Conservation (phyloP, 2,888 invertebrate species). For the Rhogogaster chlorosoma region DNA sequence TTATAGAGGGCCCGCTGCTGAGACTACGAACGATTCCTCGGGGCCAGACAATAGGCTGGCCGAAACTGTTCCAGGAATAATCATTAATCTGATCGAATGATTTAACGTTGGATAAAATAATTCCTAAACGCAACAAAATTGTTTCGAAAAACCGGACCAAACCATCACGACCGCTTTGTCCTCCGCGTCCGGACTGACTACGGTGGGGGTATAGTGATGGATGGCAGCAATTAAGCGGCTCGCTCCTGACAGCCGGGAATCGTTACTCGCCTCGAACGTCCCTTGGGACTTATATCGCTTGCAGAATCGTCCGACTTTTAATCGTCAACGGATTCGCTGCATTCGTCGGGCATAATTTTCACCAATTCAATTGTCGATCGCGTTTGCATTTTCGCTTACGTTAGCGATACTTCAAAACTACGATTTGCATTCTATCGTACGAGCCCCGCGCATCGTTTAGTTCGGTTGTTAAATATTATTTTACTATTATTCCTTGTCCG, state of each 20-base stretch:
- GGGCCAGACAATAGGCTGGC: slow-evolving; percentile 42
- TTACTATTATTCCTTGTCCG: neutral
- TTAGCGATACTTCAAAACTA: neutral
- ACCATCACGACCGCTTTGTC: slow-evolving; percentile 51
- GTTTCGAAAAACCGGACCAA: slow-evolving; percentile 53
- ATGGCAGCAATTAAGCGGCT: slow-evolving; percentile 69
- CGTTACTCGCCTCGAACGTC: slow-evolving; percentile 57
- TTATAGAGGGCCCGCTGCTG: slow-evolving; percentile 60
- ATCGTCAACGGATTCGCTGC: slow-evolving; percentile 31
- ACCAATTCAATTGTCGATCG: slow-evolving; percentile 25
- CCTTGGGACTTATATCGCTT: slow-evolving; percentile 44
- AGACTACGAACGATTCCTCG: slow-evolving; percentile 37
- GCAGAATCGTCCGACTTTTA: slow-evolving; percentile 58
- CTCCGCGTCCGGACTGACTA: slow-evolving; percentile 44
- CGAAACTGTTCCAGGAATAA: slow-evolving; percentile 62
- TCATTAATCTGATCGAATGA: slow-evolving; percentile 62
- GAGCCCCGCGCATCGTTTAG: neutral
- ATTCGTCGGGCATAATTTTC: slow-evolving; percentile 37
- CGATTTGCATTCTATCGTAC: neutral
- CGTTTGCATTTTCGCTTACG: neutral
- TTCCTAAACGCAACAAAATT: slow-evolving; percentile 63
- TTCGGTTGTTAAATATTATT: neutral
- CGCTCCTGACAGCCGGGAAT: slow-evolving; percentile 60
- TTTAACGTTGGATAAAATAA: slow-evolving; percentile 61
- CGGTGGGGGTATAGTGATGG: slow-evolving; percentile 67